These are phyloP conservation scores for Metalampra italica DNA, from an alignment of 2,888 invertebrate genomes.

Conservation along the genomic window DNA sequence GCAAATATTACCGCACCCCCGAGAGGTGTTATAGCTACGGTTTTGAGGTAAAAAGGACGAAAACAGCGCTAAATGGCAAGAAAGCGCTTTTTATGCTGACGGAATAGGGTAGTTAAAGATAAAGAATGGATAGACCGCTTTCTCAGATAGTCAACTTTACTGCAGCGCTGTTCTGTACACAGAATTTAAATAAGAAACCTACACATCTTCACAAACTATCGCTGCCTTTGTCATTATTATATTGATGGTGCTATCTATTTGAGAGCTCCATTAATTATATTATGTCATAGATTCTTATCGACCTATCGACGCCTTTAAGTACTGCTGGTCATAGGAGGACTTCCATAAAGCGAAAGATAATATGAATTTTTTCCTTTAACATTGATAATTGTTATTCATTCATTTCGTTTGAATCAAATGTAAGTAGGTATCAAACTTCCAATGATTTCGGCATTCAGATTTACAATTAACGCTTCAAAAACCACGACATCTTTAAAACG, in stretches of 20 bases:
- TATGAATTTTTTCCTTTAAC: too few species aligned
- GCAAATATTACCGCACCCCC: constrained; percentile 73
- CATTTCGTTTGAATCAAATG: not conserved
- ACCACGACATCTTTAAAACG: not conserved
- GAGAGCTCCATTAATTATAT: too few species aligned
- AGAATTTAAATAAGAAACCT: not conserved
- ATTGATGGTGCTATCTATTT: too few species aligned
- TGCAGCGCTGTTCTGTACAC: not conserved
- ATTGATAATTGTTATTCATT: too few species aligned
- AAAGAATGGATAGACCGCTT: constrained; percentile 59
- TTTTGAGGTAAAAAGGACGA: constrained; percentile 72
- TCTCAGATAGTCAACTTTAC: constrained; percentile 1
- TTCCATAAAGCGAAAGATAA: too few species aligned
- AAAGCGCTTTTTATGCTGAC: constrained; percentile 69
- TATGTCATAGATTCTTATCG: too few species aligned
- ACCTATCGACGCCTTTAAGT: too few species aligned
- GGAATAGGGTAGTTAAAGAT: constrained; percentile 66
- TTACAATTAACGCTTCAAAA: not conserved
- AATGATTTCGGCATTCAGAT: not conserved
- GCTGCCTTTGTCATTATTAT: too few species aligned
- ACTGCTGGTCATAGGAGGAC: too few species aligned
- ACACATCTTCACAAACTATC: not conserved
- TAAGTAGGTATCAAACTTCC: not conserved
- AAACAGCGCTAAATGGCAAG: constrained; percentile 70
- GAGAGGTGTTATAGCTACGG: constrained; percentile 72